Evolutionary conservation across 2,888 invertebrate genomes (phyloP), one percentile per base, ranked within the genome.

Genomic region (Drosophila eohydei): DNA sequence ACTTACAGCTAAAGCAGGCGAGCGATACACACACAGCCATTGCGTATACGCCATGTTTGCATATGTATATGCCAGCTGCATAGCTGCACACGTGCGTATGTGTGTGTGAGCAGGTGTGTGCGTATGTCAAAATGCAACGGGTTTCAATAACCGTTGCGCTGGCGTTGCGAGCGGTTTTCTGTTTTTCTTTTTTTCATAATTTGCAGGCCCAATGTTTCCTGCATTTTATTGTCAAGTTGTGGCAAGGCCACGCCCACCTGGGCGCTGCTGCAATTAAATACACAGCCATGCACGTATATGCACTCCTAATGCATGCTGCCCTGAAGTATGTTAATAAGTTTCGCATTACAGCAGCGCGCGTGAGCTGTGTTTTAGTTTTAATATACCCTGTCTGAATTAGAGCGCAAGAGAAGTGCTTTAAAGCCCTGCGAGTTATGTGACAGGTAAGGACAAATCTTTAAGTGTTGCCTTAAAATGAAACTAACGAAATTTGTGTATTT

Each of bases 311-410:
- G 83, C 83, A 74, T 54, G 62, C 14, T 11, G 63, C 59, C 72
- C 85, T 79, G 80, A 89, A 89, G 84, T 87, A 84, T 85, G 89
- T 85, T 84, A 84, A 84, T 84, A 89, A 89, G 89, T 84, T 82
- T 87, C 82, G 85, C 85, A 71, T 78, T 84, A 75, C 68, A 59
- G 72, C 69, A 70, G 67, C 50, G 51, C 46, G 59, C 65, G 59
- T 54, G 68, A 68, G 73, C 60, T 62, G 66, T 64, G 57, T 59
- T 74, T 51, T n/a, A 54, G 44, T n/a, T 60, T 16, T 11, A 28
- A 55, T 26, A 38, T 54, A 38, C 65, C 44, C 65, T 44, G 38
- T 32, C 0, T 6, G 4, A 26, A 14, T 4, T 12, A 1, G 0
- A 28, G 51, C 11, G 16, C 3, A 8, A 16, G 32, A 11, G 32